A percentile compares a stretch with the other conserved stretches of the same genome.
These are phyloP conservation scores for Euura saliciscinereae DNA, from an alignment of 1,140 invertebrate species.

Conservation along the genomic window DNA sequence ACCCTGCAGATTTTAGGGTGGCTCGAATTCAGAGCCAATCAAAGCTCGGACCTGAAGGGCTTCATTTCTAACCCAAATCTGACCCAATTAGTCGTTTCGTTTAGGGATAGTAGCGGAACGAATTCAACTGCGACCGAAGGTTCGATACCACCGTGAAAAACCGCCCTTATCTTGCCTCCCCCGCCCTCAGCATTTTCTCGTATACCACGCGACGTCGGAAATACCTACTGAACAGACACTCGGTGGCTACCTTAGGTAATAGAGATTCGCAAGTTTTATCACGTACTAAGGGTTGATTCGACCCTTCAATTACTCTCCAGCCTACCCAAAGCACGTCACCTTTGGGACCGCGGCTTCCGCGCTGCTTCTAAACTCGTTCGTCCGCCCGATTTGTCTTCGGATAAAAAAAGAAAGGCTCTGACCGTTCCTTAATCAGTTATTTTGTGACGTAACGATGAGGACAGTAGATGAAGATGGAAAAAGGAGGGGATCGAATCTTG, in stretches of 20 bases:
- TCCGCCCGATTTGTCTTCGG: background rate
- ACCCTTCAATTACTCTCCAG: constrained; percentile 4
- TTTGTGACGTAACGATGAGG: constrained; percentile 45
- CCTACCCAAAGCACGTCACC: constrained; percentile 6
- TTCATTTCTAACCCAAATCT: background rate
- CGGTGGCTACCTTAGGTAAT: background rate
- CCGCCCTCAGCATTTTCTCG: too few relatives aligned
- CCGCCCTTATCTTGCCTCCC: too few relatives aligned
- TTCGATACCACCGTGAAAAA: too few relatives aligned
- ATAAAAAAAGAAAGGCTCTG: constrained; percentile 8
- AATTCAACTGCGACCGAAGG: too few relatives aligned
- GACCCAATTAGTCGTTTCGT: background rate
- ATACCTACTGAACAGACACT: background rate
- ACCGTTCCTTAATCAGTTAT: constrained; percentile 27
- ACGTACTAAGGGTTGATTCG: constrained; percentile 7
- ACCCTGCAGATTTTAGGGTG: background rate
- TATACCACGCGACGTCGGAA: background rate
- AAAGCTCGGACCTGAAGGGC: background rate
- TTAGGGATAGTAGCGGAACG: too few relatives aligned
- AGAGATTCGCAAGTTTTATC: constrained; percentile 2
- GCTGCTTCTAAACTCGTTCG: constrained; percentile 1
- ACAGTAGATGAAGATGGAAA: constrained; percentile 35
- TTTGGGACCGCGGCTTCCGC: background rate
- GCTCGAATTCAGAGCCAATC: background rate
- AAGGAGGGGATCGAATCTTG: constrained; percentile 19